phyloP scores from a whole-genome alignment of 2,113 vertebrate species.

The Etheostoma spectabile region DNA sequence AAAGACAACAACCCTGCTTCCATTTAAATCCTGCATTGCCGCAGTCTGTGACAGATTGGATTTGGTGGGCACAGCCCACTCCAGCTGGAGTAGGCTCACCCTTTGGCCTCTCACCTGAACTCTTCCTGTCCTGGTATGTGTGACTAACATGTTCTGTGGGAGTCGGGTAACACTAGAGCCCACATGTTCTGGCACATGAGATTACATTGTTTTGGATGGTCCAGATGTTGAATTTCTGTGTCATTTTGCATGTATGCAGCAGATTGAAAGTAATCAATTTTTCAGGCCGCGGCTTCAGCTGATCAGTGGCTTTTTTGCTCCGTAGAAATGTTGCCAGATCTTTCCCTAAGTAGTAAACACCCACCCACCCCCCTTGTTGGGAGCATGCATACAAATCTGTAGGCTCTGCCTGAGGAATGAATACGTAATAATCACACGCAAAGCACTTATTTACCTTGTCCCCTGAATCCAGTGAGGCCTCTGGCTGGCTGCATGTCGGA shows the following conservation, averaged over 20 bases:
- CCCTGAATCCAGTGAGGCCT: constrained; percentile 19
- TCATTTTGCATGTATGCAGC: constrained; percentile 38
- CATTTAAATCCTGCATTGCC: constrained; percentile 60
- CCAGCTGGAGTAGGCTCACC: constrained; percentile 75
- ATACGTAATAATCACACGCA: constrained; percentile 60
- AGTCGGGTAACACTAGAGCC: constrained; percentile 68
- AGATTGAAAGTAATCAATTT: constrained; percentile 47
- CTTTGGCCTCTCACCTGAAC: constrained; percentile 73
- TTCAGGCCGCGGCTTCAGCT: constrained; percentile 40
- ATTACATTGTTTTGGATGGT: constrained; percentile 45
- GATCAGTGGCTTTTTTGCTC: constrained; percentile 44
- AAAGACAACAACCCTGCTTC: constrained; percentile 52
- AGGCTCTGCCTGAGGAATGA: constrained; percentile 50
- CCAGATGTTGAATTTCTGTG: constrained; percentile 22
- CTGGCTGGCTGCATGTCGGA: constrained; percentile 43
- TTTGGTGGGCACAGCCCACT: constrained; percentile 53
- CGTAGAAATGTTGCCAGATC: constrained; percentile 49
- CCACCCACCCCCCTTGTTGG: constrained; percentile 18
- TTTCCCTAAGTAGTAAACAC: constrained; percentile 23
- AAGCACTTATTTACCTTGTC: constrained; percentile 43
- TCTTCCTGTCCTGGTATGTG: constrained; percentile 73
- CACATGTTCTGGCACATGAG: constrained; percentile 65
- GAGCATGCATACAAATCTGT: constrained; percentile 28
- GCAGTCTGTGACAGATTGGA: constrained; percentile 70
- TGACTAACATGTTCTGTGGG: constrained; percentile 75